Conservation (phyloP, 2,113 vertebrate species). For the Sturnus vulgaris region DNA sequence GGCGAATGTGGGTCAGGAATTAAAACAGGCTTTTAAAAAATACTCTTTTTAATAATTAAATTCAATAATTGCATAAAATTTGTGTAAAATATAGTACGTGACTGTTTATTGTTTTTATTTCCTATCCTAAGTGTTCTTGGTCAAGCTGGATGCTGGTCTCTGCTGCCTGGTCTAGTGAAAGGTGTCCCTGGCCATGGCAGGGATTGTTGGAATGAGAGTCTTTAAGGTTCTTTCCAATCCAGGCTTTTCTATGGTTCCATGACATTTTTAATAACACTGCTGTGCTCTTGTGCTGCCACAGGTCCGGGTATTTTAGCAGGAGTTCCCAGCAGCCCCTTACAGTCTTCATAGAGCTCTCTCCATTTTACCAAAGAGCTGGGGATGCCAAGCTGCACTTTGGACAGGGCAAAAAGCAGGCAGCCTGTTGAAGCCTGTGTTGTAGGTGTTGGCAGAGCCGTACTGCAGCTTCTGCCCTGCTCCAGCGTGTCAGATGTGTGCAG, state of each 20-base stretch:
- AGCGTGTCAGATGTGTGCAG: rapidly evolving
- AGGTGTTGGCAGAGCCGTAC: not conserved
- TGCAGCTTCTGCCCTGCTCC: not conserved
- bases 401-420: not conserved
- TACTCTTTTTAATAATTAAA: too few species aligned
- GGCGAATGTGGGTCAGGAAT: not conserved
- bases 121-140: not conserved
- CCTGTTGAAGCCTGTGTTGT: rapidly evolving
- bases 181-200: not conserved
- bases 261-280: not conserved
- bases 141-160: not conserved
- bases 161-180: not conserved
- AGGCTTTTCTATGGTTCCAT: not conserved
- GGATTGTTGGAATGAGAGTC: not conserved
- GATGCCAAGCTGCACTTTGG: not conserved
- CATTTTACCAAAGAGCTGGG: not conserved
- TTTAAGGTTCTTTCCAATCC: not conserved
- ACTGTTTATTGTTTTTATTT: not conserved
- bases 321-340: rapidly evolving
- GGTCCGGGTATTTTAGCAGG: not conserved
- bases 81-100: not conserved
- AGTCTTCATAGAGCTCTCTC: rapidly evolving
- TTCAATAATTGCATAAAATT: not conserved
- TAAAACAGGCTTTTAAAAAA: not conserved
- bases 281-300: not conserved